Evolutionary conservation across 2,113 vertebrate species (phyloP).

Genomic region (Xenopus laevis): DNA sequence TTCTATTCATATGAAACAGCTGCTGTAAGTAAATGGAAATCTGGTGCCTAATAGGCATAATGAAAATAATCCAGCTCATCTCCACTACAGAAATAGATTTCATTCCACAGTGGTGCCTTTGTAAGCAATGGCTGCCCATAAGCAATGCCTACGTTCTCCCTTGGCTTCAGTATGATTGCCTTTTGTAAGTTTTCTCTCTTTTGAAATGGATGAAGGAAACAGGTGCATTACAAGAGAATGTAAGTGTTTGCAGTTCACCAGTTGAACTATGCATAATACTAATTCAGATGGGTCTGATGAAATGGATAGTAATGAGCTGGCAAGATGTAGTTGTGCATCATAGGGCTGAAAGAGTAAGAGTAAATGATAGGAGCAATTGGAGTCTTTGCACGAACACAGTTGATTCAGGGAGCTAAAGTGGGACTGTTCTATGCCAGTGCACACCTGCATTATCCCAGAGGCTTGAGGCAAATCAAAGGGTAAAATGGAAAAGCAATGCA

Average conservation of each 20-base stretch:
- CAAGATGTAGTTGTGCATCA: not conserved
- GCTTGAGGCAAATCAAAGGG: not conserved
- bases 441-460: not conserved
- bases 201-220: not conserved
- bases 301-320: not conserved
- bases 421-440: not conserved
- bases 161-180: not conserved
- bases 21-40: not conserved
- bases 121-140: not conserved
- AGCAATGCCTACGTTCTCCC: not conserved
- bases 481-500: not conserved
- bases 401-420: not conserved
- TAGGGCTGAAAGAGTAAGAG: not conserved
- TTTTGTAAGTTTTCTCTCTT: not conserved
- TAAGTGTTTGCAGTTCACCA: not conserved
- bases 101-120: not conserved
- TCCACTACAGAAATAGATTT: not conserved
- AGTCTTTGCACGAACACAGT: not conserved
- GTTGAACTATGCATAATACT: not conserved
- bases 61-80: not conserved
- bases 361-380: conserved; percentile 52
- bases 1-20: not conserved
- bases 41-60: not conserved
- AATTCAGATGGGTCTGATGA: not conserved
- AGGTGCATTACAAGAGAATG: not conserved